Evolutionary conservation across 2,797 vertebrate genomes (phyloP).

Genomic region (Chrosomus eos): DNA sequence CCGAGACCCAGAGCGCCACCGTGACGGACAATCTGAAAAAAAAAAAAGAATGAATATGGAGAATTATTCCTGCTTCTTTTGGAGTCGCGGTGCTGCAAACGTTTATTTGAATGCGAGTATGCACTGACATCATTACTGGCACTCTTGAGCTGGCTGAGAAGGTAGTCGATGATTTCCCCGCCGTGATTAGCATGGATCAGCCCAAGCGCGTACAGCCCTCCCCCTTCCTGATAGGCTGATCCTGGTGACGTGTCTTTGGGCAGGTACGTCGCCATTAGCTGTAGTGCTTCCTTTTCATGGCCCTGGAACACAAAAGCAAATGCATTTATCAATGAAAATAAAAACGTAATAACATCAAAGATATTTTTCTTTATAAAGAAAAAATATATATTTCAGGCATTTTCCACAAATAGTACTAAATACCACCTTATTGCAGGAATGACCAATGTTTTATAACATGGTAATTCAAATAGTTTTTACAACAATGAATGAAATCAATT

Average conservation of each 20-base stretch:
- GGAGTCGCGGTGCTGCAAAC: neutral
- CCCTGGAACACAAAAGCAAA: constrained; percentile 76
- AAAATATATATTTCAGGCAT: neutral
- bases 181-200: constrained; percentile 99
- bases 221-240: constrained; percentile 98
- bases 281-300: constrained; percentile 97
- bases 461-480: neutral
- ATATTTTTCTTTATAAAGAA: neutral
- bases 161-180: constrained; percentile 97
- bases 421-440: neutral
- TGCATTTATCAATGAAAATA: neutral
- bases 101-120: neutral
- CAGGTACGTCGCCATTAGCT: constrained; percentile 98
- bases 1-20: constrained; percentile 95
- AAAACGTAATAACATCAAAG: neutral
- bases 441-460: neutral
- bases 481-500: no score
- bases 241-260: constrained; percentile 99
- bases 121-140: constrained; percentile 94
- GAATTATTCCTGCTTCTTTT: neutral
- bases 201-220: constrained; percentile 94
- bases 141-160: constrained; percentile 97
- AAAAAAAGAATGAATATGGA: neutral
- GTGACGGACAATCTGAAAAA: constrained; percentile 95
- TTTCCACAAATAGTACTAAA: neutral